These are phyloP conservation scores for Periophthalmus magnuspinnatus DNA, from an alignment of 2,797 vertebrate genomes.

Conservation along the genomic window DNA sequence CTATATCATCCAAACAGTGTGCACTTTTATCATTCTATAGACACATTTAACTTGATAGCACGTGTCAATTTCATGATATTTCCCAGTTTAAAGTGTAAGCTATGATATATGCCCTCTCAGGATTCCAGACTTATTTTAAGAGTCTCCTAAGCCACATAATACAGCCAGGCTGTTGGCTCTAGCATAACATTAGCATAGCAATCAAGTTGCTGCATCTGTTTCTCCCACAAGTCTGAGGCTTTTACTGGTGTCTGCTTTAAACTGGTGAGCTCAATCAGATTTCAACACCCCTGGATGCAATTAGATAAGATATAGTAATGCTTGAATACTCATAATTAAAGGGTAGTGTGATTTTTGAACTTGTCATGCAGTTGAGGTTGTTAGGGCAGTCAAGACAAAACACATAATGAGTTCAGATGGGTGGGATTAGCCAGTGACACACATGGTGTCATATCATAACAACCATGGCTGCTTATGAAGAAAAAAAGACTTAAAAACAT, in stretches of 20 bases:
- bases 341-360: too few relatives aligned
- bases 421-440: too few relatives aligned
- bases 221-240: background rate
- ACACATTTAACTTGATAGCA: background rate
- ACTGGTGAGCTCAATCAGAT: background rate
- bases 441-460: too few relatives aligned
- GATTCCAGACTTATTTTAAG: background rate
- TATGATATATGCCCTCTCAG: background rate
- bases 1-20: too few relatives aligned
- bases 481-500: too few relatives aligned
- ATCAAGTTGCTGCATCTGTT: slow-evolving; percentile 3
- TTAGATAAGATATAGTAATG: too few relatives aligned
- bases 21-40: background rate
- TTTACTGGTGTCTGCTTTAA: background rate
- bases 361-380: too few relatives aligned
- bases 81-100: background rate
- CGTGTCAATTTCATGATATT: background rate
- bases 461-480: too few relatives aligned
- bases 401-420: too few relatives aligned
- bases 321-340: too few relatives aligned
- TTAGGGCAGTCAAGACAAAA: too few relatives aligned
- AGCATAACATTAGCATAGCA: slow-evolving; percentile 1
- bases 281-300: background rate
- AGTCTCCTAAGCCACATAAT: background rate
- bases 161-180: background rate